Percentiles rank a stretch among this genome's conserved stretches.
Conservation (phyloP, 2,888 invertebrate genomes). For the Ferdinandea cuprea region DNA sequence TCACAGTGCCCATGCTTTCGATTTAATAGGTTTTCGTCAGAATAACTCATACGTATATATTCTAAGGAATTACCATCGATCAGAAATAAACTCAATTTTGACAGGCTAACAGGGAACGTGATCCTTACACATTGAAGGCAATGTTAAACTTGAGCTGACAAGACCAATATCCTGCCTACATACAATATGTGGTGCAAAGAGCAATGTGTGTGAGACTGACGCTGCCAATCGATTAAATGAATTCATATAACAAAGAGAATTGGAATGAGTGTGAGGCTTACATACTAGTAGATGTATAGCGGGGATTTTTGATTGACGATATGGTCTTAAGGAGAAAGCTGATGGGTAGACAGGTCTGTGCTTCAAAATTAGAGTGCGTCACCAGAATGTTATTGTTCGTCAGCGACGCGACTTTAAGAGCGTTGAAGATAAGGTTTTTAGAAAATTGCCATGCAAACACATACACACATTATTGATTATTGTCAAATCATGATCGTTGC, state of each 20-base stretch:
- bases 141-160: slow-evolving; percentile 7
- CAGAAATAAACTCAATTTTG: slow-evolving; percentile 29
- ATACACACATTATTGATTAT: too few relatives aligned
- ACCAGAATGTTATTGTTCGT: too few relatives aligned
- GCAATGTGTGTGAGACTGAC: background rate
- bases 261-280: background rate
- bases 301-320: too few relatives aligned
- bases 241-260: background rate
- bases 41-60: slow-evolving; percentile 7
- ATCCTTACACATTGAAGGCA: slow-evolving; percentile 3
- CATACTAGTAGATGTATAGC: too few relatives aligned
- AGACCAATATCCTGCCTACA: slow-evolving; percentile 2
- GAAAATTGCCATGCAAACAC: too few relatives aligned
- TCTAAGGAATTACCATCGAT: slow-evolving; percentile 21
- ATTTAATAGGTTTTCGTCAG: slow-evolving; percentile 16
- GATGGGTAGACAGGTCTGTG: too few relatives aligned
- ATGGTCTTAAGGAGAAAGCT: too few relatives aligned
- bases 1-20: background rate
- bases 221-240: slow-evolving; percentile 12
- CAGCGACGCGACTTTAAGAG: too few relatives aligned
- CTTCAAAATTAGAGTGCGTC: too few relatives aligned
- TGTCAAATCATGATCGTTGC: too few relatives aligned
- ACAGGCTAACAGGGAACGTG: background rate
- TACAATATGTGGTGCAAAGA: background rate
- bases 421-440: too few relatives aligned